Evolutionary conservation across 2,888 invertebrate genomes (phyloP), one percentile per base, ranked within the genome.

Genomic region (Erebia palarica): DNA sequence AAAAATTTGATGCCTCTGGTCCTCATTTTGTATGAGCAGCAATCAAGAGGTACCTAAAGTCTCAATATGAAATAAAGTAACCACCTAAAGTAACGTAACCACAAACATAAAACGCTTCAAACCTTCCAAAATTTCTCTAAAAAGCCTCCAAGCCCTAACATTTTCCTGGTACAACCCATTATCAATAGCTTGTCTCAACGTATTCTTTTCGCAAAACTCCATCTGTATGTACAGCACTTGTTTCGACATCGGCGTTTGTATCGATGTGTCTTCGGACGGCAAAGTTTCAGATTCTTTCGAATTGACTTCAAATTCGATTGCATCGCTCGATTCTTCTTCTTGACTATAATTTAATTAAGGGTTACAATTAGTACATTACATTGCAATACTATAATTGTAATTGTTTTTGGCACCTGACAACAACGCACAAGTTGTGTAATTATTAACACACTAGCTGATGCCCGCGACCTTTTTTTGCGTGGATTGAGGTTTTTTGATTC

Each of bases 161-260:
- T 95, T 94, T 79, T 99, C 97, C 79, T 95, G 89, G 83, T 95
- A 96, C 51, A 98, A 86, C 21, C 96, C 96, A 73, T 95, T 95
- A 89, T 99, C 99, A 73, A 99, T 99, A 3, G 98, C 98, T 74
- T 96, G 97, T 86, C 96, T 93, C 44, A 92, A 74, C 0, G 99
- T 99, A 79, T 97, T 97, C 82, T 98, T 99, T 84, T 99, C 99
- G 87, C 99, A 99, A 87, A 98, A 99, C 90, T 99, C 99, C 99
- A 99, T 99, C 93, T 99, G 98, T 64, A 95, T 94, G 83, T 97
- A 98, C 92, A 99, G 95, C 70, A 96, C 96, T 82, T 96, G 96
- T 53, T 86, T 86, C 0, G 86, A 69, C 0, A 78, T 82, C 0
- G 84, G 83, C 14, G 81, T 73, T 0, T 85, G 75, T 65, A 88